Base-by-base conservation (phyloP, 2,888 invertebrate genomes). In the Boloria selene region DNA sequence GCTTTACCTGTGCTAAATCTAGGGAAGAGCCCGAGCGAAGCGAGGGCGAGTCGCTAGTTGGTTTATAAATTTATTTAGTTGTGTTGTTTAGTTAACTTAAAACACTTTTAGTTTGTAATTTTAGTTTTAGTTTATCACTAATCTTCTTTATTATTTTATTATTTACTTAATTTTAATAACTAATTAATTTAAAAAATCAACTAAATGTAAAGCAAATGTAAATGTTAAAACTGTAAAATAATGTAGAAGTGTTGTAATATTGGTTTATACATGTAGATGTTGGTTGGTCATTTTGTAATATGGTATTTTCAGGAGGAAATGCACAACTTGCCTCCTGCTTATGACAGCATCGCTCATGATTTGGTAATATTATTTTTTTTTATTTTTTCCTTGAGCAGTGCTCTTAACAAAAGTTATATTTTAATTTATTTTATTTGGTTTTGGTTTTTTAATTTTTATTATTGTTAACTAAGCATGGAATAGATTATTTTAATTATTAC, bases 321-420 rank as follows among this genome's bases (percentile, higher is more conserved):
- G 85, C 85, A 94, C 85, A 94, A 94, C 90, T 92, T 94, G 74
- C 95, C 94, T 70, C 93, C 95, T 75, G 93, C 95, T 79, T 94
- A 95, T 84, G 94, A 93, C 88, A 94, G 95, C 86, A 94, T 95
- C 77, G 94, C 95, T 79, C 96, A 96, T 78, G 95, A 96, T 87
- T 94, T 95, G 95, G 96, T 96, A 94, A 92, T 87, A 86, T 73
- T 54, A 14, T 26, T 45, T 50, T 53, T 58, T 13, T 54, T 45
- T 26, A 26, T 5, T 62, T 38, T 53, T 10, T 4, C 2, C 22
- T 6, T n/a, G 14, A 7, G 26, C 31, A 38, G 7, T 10, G 7
- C 10, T 38, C 10, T 38, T 38, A 38, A 38, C 10, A 10, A 38
- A 10, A 7, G 2, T 10, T 7, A 38, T 7, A 38, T 38, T 38